These are phyloP conservation scores for Poecilia picta DNA, from an alignment of 2,797 vertebrate genomes.

Conservation along the genomic window DNA sequence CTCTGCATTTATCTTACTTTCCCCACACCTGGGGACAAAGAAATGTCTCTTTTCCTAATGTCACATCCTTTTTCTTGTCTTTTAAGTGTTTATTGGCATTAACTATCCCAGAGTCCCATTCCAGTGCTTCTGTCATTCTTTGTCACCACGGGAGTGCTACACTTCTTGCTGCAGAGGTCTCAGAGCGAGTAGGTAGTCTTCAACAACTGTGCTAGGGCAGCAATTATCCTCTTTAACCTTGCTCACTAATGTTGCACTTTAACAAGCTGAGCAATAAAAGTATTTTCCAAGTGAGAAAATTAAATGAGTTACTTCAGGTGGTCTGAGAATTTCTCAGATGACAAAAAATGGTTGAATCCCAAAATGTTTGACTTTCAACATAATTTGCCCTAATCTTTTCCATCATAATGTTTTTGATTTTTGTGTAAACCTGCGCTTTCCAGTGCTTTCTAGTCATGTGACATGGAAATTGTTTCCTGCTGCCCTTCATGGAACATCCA, in stretches of 20 bases:
- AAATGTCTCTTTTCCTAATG: conserved; percentile 41
- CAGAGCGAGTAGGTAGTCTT: conserved; percentile 35
- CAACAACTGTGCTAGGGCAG: conserved; percentile 14
- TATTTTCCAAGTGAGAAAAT: conserved; percentile 3
- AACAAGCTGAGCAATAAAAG: conserved; percentile 7
- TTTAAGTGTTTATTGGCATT: conserved; percentile 43
- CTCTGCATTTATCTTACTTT: conserved; percentile 51
- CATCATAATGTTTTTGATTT: conserved; percentile 8
- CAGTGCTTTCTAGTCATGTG: background rate
- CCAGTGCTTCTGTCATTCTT: conserved; percentile 32
- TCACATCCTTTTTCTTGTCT: conserved; percentile 40
- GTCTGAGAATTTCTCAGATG: background rate
- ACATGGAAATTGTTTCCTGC: background rate
- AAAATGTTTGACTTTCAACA: background rate
- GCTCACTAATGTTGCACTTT: conserved; percentile 7
- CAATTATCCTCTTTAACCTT: conserved; percentile 21
- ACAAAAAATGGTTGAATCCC: background rate
- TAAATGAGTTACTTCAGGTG: conserved; percentile 5
- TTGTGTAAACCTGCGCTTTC: background rate
- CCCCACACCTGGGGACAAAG: conserved; percentile 35
- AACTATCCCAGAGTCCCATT: conserved; percentile 27
- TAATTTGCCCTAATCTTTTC: conserved; percentile 13
- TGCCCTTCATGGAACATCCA: background rate
- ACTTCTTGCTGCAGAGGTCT: conserved; percentile 50
- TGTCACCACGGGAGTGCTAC: conserved; percentile 29